A percentile compares a stretch with the other conserved stretches of the same genome.
phyloP scores from a whole-genome alignment of 2,888 invertebrate genomes.

The Petrolisthes manimaculis region DNA sequence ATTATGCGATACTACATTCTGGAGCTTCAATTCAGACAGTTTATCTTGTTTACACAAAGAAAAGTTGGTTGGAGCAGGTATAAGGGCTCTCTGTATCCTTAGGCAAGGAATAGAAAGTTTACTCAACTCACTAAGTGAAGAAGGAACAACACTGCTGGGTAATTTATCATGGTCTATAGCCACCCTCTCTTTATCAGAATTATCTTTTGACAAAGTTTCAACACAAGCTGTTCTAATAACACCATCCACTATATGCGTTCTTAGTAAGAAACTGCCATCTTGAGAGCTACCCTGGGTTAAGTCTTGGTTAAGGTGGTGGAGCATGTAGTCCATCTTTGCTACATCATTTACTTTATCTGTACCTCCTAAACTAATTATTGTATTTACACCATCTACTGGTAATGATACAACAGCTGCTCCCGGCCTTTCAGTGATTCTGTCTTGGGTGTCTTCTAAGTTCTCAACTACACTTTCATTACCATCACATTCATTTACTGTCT shows the following conservation, averaged over 20 bases:
- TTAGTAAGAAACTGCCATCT: slow-evolving; percentile 50
- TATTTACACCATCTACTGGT: neutral
- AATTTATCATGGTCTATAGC: neutral
- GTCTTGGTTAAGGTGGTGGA: neutral
- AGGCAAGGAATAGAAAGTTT: slow-evolving; percentile 10
- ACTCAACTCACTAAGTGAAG: slow-evolving; percentile 3
- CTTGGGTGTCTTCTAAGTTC: neutral
- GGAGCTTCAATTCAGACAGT: slow-evolving; percentile 5
- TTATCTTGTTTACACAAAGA: slow-evolving; percentile 17
- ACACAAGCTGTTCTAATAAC: slow-evolving; percentile 53
- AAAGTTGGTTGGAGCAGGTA: slow-evolving; percentile 15
- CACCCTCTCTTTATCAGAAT: neutral
- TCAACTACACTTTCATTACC: neutral
- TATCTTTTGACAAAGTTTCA: slow-evolving; percentile 37
- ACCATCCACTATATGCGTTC: slow-evolving; percentile 55
- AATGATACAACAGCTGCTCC: neutral
- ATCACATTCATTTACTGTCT: neutral
- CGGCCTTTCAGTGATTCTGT: neutral
- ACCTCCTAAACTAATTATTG: neutral
- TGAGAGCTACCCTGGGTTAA: neutral
- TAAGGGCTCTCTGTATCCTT: slow-evolving; percentile 6
- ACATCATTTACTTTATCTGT: neutral
- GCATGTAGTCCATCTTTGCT: neutral
- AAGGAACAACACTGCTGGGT: neutral
- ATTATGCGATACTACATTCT: neutral